phyloP scores from a whole-genome alignment of 2,113 vertebrate genomes.

The Psammodynastes pulverulentus region DNA sequence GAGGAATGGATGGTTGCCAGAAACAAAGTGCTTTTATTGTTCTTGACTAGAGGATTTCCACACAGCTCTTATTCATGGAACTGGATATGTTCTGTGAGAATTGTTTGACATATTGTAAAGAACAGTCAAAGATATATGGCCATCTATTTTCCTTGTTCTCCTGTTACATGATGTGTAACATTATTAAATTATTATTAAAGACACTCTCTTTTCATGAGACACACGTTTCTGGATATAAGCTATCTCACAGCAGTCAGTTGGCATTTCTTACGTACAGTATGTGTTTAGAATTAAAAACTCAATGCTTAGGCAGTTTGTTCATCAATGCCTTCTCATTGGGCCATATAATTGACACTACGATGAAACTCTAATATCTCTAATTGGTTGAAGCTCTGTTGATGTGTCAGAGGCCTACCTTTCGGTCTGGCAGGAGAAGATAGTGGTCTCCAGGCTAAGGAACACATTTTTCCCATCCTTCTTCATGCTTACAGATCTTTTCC shows the following conservation, averaged over 20 bases:
- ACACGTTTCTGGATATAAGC: neutral
- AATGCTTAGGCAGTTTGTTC: neutral
- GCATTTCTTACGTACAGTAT: neutral
- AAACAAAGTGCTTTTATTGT: neutral
- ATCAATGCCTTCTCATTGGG: neutral
- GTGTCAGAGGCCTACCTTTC: neutral
- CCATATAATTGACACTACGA: neutral
- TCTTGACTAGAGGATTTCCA: neutral
- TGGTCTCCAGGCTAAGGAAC: neutral
- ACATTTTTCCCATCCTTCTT: neutral
- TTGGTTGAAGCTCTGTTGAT: neutral
- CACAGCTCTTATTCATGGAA: neutral
- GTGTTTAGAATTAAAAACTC: neutral
- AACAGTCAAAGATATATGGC: neutral
- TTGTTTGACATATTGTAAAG: neutral
- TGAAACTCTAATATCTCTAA: neutral
- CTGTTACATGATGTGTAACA: neutral
- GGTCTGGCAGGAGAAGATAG: neutral
- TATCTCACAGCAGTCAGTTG: neutral
- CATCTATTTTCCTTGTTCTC: neutral
- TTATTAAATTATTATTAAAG: neutral
- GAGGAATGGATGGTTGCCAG: neutral
- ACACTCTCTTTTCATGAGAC: neutral
- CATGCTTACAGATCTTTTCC: neutral
- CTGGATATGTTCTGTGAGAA: neutral